Evolutionary conservation across 92 coral and sea anemone species (phyloP).

Genomic region (Scolanthus callimorphus): DNA sequence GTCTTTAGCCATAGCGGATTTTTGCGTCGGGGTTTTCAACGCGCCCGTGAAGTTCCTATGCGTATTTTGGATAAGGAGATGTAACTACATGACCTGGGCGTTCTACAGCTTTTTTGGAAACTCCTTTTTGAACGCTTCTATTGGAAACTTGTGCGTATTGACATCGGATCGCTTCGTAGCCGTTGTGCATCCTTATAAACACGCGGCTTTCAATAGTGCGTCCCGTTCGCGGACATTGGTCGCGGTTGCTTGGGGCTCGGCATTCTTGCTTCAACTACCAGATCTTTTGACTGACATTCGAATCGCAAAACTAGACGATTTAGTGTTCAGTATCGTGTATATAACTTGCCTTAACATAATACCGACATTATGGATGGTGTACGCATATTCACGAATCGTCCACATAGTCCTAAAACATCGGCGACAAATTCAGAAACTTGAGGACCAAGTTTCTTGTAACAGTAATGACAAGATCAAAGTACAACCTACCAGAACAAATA

Average conservation of each 20-base stretch:
- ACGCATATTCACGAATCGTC: neutral
- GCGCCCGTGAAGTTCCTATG: neutral
- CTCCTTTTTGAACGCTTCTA: neutral
- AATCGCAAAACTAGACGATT: neutral
- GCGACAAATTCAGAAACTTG: neutral
- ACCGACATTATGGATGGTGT: neutral
- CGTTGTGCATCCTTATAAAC: slow-evolving; percentile 2
- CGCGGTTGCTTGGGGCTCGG: neutral
- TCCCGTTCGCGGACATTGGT: neutral
- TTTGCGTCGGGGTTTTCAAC: neutral
- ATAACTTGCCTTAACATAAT: neutral
- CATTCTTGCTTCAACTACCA: neutral
- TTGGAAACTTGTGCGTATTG: neutral
- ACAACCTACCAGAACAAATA: neutral
- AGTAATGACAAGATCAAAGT: neutral
- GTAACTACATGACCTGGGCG: neutral
- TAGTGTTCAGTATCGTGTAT: neutral
- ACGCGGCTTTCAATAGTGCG: neutral
- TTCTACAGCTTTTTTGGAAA: neutral
- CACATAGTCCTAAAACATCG: neutral
- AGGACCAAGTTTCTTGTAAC: neutral
- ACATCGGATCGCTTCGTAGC: neutral
- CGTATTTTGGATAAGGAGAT: neutral
- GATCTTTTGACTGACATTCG: neutral
- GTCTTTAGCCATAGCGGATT: slow-evolving; percentile 1